phyloP scores from a whole-genome alignment of 1,140 invertebrate genomes.

The Pygmarrhopalites habei region DNA sequence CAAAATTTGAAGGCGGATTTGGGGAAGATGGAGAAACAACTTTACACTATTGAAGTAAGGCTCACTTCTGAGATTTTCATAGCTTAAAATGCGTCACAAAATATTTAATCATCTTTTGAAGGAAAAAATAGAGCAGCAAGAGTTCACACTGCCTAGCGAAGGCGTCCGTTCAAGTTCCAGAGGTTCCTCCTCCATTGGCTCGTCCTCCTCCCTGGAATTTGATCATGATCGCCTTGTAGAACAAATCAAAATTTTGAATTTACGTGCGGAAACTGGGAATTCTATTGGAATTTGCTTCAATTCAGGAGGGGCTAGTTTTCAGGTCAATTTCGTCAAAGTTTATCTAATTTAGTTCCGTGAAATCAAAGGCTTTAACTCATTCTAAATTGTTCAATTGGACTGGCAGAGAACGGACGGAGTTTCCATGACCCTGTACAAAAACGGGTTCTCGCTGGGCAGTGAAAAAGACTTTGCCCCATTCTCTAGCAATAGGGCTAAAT shows the following conservation, averaged over 20 bases:
- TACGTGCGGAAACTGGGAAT: neutral
- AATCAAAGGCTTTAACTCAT: no score
- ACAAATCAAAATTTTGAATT: neutral
- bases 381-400: neutral
- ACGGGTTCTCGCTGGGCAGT: slow-evolving; percentile 19
- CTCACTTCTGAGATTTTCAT: no score
- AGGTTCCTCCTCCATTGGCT: neutral
- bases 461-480: slow-evolving; percentile 15
- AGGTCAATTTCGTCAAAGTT: no score
- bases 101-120: neutral
- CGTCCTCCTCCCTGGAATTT: neutral
- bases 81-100: no score
- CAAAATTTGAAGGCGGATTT: neutral
- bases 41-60: slow-evolving; percentile 3
- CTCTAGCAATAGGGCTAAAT: neutral
- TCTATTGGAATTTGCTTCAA: neutral
- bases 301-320: slow-evolving; percentile 27
- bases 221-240: neutral
- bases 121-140: neutral
- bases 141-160: neutral
- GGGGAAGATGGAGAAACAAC: neutral
- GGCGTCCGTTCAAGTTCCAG: neutral
- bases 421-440: slow-evolving; percentile 27
- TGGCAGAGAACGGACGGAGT: no score
- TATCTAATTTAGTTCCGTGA: no score